Evolutionary conservation across 2,113 vertebrate genomes (phyloP).

Genomic region (Fregata magnificens): DNA sequence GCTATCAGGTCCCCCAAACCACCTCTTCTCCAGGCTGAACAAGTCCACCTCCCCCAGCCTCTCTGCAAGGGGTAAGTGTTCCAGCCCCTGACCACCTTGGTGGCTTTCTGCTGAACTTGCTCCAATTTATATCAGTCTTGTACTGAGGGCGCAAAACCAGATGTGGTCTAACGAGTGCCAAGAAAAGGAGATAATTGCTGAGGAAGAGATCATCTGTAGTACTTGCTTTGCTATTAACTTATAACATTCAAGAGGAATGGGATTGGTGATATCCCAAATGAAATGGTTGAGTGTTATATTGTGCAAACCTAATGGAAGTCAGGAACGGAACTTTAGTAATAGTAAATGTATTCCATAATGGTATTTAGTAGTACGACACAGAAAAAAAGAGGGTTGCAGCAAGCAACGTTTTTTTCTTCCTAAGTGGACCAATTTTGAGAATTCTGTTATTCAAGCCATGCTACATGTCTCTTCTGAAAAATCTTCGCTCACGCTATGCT

Average conservation of each 20-base stretch:
- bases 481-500: not conserved
- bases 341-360: not conserved
- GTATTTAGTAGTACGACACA: not conserved
- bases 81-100: not conserved
- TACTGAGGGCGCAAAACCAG: not conserved
- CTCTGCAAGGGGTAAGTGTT: not conserved
- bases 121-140: not conserved
- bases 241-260: not conserved
- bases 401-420: not conserved
- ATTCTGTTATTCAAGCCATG: not conserved
- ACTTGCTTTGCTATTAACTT: not conserved
- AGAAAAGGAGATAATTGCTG: not conserved
- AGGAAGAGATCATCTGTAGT: not conserved
- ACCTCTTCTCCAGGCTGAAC: not conserved
- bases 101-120: not conserved
- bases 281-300: not conserved
- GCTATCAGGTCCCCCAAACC: not conserved
- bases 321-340: not conserved
- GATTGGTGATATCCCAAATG: not conserved
- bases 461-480: not conserved
- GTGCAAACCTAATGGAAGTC: not conserved
- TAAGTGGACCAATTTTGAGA: not conserved
- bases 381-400: not conserved
- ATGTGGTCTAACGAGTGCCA: not conserved
- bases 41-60: not conserved